phyloP scores from a whole-genome alignment of 2,888 invertebrate species.

The Drosophila pullipes region DNA sequence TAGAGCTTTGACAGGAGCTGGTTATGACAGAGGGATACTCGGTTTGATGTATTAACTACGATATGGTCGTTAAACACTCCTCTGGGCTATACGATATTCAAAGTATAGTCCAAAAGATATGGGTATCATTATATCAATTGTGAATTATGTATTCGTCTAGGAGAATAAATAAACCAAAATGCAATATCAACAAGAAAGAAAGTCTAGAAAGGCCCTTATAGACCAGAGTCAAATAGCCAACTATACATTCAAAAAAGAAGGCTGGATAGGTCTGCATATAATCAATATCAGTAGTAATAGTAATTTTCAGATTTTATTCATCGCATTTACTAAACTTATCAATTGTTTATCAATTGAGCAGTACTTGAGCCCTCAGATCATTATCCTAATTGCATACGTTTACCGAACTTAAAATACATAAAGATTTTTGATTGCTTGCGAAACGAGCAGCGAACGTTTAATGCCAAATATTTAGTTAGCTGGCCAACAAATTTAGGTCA shows the following conservation, averaged over 20 bases:
- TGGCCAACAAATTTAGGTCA: slow-evolving; percentile 55
- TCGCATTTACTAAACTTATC: too few relatives aligned
- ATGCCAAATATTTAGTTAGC: slow-evolving; percentile 65
- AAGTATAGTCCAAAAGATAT: too few relatives aligned
- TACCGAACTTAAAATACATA: slow-evolving; percentile 15
- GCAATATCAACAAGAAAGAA: too few relatives aligned
- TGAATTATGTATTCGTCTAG: too few relatives aligned
- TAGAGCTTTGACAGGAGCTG: background rate
- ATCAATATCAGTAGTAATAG: background rate
- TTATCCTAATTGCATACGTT: slow-evolving; percentile 1
- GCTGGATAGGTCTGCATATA: background rate
- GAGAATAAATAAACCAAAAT: too few relatives aligned
- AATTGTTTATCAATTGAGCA: background rate
- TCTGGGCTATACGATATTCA: too few relatives aligned
- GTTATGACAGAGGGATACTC: background rate
- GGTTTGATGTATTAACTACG: background rate
- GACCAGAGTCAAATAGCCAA: too few relatives aligned
- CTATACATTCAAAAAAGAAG: too few relatives aligned
- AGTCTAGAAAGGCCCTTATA: too few relatives aligned
- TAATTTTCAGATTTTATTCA: background rate
- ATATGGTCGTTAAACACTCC: too few relatives aligned
- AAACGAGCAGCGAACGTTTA: slow-evolving; percentile 42
- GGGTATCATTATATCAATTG: too few relatives aligned
- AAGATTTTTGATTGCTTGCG: slow-evolving; percentile 13
- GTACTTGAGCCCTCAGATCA: background rate